Conservation (phyloP, 2,888 invertebrate genomes). For the Microdon myrmicae region DNA sequence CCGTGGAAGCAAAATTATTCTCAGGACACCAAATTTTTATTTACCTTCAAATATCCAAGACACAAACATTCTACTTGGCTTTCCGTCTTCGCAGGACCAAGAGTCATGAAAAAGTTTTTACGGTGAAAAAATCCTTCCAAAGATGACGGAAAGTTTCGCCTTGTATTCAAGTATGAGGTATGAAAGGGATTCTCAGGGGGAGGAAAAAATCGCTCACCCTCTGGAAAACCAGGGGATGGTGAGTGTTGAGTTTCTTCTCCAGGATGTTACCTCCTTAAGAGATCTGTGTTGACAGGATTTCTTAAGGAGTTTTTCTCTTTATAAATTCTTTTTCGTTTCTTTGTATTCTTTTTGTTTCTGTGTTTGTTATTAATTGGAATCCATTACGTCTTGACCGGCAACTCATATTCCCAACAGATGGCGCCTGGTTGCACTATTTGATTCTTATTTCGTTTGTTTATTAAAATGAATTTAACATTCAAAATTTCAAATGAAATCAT, state of each 20-base stretch:
- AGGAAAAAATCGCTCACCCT: conserved; percentile 49
- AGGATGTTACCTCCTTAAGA: conserved; percentile 48
- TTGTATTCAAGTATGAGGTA: conserved; percentile 4
- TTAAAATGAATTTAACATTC: conserved; percentile 57
- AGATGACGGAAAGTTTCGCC: conserved; percentile 33
- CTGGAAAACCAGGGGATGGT: conserved; percentile 53
- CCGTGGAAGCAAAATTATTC: conserved; percentile 17
- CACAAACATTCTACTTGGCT: conserved; percentile 37
- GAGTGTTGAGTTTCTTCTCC: conserved; percentile 53
- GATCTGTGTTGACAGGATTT: conserved; percentile 56
- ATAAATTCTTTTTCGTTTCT: conserved; percentile 1
- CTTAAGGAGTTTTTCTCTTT: conserved; percentile 54
- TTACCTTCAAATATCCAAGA: conserved; percentile 42
- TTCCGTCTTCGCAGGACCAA: conserved; percentile 5
- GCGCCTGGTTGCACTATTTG: conserved; percentile 36
- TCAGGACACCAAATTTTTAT: conserved; percentile 2
- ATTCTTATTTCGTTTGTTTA: conserved; percentile 19
- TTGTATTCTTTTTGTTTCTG: conserved; percentile 11
- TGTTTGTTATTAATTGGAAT: no score
- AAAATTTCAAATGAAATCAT: conserved; percentile 64
- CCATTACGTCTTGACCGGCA: not conserved
- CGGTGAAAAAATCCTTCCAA: conserved; percentile 24
- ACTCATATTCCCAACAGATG: conserved; percentile 49
- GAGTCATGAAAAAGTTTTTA: conserved; percentile 24
- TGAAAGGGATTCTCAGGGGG: conserved; percentile 37